Evolutionary conservation across 2,888 invertebrate species (phyloP).

Genomic region (Diloba caeruleocephala): DNA sequence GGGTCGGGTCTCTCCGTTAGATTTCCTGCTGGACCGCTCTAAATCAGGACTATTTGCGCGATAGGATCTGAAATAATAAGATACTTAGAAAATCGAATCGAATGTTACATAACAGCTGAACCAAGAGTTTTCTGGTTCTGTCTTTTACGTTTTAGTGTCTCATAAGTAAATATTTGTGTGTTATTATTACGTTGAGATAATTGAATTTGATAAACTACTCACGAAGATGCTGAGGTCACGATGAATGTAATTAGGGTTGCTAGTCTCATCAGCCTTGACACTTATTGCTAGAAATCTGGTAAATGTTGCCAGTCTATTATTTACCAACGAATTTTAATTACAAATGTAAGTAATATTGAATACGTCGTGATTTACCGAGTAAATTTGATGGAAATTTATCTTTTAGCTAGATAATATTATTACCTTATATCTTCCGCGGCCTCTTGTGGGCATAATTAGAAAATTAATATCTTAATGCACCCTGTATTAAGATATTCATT

Average conservation of each 20-base stretch:
- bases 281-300: constrained; percentile 16
- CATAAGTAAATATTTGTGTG: constrained; percentile 21
- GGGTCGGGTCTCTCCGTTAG: constrained; percentile 5
- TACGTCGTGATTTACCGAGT: constrained; percentile 26
- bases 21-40: constrained; percentile 21
- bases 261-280: constrained; percentile 36
- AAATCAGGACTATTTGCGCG: constrained; percentile 7
- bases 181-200: constrained; percentile 45
- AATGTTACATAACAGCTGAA: not conserved
- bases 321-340: constrained; percentile 15
- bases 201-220: constrained; percentile 44
- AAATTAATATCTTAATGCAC: constrained; percentile 24
- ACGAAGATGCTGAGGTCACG: constrained; percentile 47
- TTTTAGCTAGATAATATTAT: no score
- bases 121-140: no score
- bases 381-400: constrained; percentile 30
- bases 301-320: constrained; percentile 11
- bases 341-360: constrained; percentile 26
- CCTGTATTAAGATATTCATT: no score
- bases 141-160: constrained; percentile 1
- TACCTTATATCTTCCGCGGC: constrained; percentile 4
- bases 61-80: constrained; percentile 9
- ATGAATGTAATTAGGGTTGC: constrained; percentile 39
- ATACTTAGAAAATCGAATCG: no score
- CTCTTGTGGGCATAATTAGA: constrained; percentile 11